Evolutionary conservation across 1,140 invertebrate genomes (phyloP), one percentile per base, ranked within the genome.

Genomic region (Cotesia vestalis): DNA sequence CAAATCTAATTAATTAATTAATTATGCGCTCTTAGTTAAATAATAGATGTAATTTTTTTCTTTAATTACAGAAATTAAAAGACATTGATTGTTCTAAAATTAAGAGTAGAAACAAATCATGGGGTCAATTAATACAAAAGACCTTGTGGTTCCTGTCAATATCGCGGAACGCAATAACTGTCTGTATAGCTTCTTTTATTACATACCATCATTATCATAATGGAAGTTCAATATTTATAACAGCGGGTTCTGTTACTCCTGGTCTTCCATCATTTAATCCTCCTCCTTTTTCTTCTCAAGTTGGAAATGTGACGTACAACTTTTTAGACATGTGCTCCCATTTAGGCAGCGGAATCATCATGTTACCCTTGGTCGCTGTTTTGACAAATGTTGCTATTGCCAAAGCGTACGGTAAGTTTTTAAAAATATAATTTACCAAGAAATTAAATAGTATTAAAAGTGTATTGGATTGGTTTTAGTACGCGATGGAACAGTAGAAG

Each of bases 301-400:
- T 88, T 0, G 87, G 88, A 6, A 92, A 92, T 76, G 77, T 84
- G 3, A 92, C 91, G 0, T 89, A 89, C 35, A 85, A 81, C 2
- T 89, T 91, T 20, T 35, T 80, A 0, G 88, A 91, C 9, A 91
- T 94, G 88, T 84, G 91, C 12, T 77, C 85, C 1, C 89, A 92
- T 73, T 84, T 94, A 11, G 90, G 91, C 11, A 86, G 89, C 4
- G 92, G 92, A 1, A 84, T 94, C 17, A 78, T 93, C n/a, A 87
- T 94, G 0, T 84, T 94, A 34, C 93, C 93, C 11, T 77, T 94
- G 1, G 88, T 95, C 6, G 90, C 91, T 12, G 89, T 94, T 52
- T 85, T 94, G 57, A 92, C 93, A 35, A 94, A 94, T 75, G 90
- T 94, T 6, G 93, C 93, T 1, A 94, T 94, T 71, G 93, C 92